Conservation (phyloP, 2,888 invertebrate genomes). For the Tetanocera ferruginea region DNA sequence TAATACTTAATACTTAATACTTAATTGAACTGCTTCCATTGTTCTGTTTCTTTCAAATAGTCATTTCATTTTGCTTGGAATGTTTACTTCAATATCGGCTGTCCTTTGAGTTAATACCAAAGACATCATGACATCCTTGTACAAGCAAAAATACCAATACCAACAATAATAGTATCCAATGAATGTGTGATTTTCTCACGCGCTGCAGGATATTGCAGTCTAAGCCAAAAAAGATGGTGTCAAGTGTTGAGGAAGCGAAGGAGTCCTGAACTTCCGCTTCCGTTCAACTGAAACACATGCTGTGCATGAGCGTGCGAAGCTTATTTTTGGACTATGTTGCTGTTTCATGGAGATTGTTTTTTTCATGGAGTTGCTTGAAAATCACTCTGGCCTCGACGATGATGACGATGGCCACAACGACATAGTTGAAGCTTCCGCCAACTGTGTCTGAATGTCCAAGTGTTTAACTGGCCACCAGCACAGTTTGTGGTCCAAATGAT, state of each 20-base stretch:
- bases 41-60: not conserved
- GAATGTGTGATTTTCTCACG: slow-evolving; percentile 57
- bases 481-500: slow-evolving; percentile 64
- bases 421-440: not conserved
- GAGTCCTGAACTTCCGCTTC: slow-evolving; percentile 58
- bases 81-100: not conserved
- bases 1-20: too few relatives aligned
- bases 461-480: slow-evolving; percentile 66
- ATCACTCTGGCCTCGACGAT: not conserved
- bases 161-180: not conserved
- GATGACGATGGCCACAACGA: not conserved
- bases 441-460: slow-evolving; percentile 31
- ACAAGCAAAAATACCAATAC: not conserved
- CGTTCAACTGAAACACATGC: slow-evolving; percentile 35
- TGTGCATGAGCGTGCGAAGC: not conserved
- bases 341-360: not conserved
- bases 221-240: slow-evolving; percentile 63
- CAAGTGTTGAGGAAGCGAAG: slow-evolving; percentile 57
- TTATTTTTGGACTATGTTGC: not conserved
- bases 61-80: not conserved
- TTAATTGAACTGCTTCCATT: not conserved
- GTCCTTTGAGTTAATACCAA: slow-evolving; percentile 12
- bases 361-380: slow-evolving; percentile 18
- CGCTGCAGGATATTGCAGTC: slow-evolving; percentile 63
- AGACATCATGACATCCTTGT: not conserved